These are phyloP conservation scores for Quiscalus mexicanus DNA, from an alignment of 2,113 vertebrate species.

Conservation along the genomic window DNA sequence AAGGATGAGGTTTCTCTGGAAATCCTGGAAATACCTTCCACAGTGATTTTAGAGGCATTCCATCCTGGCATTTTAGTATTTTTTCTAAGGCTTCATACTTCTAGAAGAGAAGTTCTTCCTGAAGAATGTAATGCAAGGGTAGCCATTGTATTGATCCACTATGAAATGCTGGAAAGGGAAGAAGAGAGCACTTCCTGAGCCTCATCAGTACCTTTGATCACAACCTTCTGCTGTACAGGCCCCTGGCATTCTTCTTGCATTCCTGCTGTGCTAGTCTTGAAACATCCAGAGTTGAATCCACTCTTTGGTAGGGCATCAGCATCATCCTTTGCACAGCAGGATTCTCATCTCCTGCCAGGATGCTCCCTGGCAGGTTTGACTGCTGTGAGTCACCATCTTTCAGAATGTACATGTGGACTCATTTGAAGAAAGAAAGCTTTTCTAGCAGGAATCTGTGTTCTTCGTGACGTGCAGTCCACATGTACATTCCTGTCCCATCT, in stretches of 20 bases:
- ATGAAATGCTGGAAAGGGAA: background rate
- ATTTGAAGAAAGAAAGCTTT: constrained; percentile 23
- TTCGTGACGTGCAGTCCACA: constrained; percentile 24
- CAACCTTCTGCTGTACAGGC: background rate
- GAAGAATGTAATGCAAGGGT: background rate
- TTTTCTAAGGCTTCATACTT: background rate
- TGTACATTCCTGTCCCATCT: constrained; percentile 59
- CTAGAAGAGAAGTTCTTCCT: background rate
- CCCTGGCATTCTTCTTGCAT: background rate
- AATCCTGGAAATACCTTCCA: background rate
- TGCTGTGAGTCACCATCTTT: background rate
- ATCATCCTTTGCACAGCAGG: background rate
- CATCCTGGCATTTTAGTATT: background rate
- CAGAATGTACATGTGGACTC: constrained; percentile 63
- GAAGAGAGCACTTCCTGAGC: background rate
- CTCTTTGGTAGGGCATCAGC: background rate
- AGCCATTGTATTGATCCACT: background rate
- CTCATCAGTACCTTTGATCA: background rate
- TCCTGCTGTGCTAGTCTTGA: background rate
- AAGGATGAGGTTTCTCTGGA: background rate
- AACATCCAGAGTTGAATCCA: background rate
- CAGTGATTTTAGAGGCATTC: background rate
- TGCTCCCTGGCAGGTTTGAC: background rate
- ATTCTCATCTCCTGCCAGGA: constrained; percentile 33
- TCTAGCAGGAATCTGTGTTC: background rate